Percentiles rank a stretch among this genome's conserved stretches.
phyloP scores from a whole-genome alignment of 2,797 vertebrate species.

The Carcharodon carcharias region DNA sequence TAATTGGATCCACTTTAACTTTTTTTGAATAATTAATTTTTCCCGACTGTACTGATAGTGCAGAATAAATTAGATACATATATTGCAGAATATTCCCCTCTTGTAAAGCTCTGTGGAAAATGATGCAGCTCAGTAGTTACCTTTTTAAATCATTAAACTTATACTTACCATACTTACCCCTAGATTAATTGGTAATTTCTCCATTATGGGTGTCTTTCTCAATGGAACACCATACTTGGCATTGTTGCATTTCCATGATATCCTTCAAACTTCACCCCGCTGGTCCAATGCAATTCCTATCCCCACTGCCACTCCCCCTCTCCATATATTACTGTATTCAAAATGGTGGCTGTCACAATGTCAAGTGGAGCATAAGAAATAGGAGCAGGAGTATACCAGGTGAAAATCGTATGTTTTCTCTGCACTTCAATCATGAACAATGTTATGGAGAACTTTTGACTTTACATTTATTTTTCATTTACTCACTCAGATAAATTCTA shows the following conservation, averaged over 20 bases:
- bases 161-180: background rate
- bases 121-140: background rate
- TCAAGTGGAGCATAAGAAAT: background rate
- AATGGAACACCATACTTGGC: background rate
- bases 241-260: background rate
- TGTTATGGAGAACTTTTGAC: background rate
- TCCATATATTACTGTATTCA: background rate
- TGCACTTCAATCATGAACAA: background rate
- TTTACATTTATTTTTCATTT: background rate
- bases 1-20: background rate
- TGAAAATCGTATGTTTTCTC: background rate
- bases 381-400: too few relatives aligned
- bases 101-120: background rate
- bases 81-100: background rate
- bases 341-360: background rate
- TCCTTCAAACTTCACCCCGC: background rate
- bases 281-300: background rate
- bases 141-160: background rate
- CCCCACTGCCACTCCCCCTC: background rate
- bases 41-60: background rate
- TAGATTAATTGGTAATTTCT: background rate
- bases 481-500: background rate
- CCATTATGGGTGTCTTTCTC: background rate
- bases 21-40: background rate
- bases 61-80: background rate